These are phyloP conservation scores for Synergus umbraculus DNA, from an alignment of 2,888 invertebrate genomes.

Conservation along the genomic window DNA sequence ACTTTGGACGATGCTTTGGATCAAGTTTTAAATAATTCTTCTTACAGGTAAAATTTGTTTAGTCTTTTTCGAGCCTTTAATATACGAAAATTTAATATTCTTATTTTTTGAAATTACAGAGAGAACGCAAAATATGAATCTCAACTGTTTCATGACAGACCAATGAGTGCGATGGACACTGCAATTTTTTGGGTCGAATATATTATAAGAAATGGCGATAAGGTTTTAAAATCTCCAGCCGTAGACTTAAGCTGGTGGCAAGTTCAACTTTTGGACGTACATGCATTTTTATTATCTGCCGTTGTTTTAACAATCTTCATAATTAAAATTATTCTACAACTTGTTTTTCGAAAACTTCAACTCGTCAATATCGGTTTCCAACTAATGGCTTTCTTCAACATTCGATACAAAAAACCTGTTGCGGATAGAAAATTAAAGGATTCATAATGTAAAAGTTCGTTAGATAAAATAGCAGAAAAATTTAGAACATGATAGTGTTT, in stretches of 20 bases:
- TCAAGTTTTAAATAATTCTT: constrained; percentile 59
- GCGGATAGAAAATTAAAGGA: not conserved
- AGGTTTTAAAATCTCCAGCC: constrained; percentile 56
- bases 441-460: not conserved
- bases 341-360: not conserved
- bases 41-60: constrained; percentile 53
- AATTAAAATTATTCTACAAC: not conserved
- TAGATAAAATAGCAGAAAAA: not conserved
- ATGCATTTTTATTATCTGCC: constrained; percentile 43
- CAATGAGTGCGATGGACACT: constrained; percentile 58
- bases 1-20: constrained; percentile 58
- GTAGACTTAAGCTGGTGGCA: constrained; percentile 62
- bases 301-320: not conserved
- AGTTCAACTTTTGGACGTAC: constrained; percentile 57
- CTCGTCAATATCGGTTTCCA: not conserved
- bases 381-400: not conserved
- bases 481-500: constrained; percentile 1
- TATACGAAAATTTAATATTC: not conserved
- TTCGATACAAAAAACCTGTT: not conserved
- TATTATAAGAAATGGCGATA: constrained; percentile 56
- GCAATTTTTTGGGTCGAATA: constrained; percentile 64
- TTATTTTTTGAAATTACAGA: constrained; percentile 29
- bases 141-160: constrained; percentile 56
- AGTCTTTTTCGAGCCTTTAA: not conserved
- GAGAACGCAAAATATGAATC: constrained; percentile 43